Conservation (phyloP, 2,113 vertebrate genomes). For the Mixornis gularis region DNA sequence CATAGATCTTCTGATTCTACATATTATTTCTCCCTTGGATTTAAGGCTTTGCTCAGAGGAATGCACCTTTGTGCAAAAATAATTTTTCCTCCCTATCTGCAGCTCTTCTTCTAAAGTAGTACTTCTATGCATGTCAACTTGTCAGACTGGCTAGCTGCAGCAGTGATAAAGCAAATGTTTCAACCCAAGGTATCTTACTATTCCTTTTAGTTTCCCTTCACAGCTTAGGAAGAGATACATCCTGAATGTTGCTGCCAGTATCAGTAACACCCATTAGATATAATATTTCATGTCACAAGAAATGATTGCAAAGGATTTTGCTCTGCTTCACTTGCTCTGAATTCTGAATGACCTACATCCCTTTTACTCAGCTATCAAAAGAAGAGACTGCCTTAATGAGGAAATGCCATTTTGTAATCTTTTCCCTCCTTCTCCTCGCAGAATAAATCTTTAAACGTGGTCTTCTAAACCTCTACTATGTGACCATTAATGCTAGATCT, state of each 20-base stretch:
- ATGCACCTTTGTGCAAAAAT: not conserved
- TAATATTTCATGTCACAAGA: not conserved
- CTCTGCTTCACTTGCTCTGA: conserved; percentile 5
- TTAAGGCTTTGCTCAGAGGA: not conserved
- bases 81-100: not conserved
- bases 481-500: not conserved
- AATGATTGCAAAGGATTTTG: not conserved
- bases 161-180: not conserved
- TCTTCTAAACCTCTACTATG: conserved; percentile 8
- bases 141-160: not conserved
- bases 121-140: not conserved
- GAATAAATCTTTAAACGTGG: not conserved
- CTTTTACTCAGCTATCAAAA: not conserved
- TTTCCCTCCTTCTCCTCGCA: not conserved
- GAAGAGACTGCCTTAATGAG: not conserved
- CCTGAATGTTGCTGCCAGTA: not conserved
- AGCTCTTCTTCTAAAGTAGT: not conserved
- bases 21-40: not conserved
- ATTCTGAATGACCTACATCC: not conserved
- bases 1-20: not conserved
- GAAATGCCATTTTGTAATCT: not conserved
- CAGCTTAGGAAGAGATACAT: not conserved
- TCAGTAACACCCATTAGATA: not conserved
- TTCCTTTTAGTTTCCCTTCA: not conserved
- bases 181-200: not conserved